These are phyloP conservation scores for Thymelicus lineola DNA, from an alignment of 2,888 invertebrate genomes.

Conservation along the genomic window DNA sequence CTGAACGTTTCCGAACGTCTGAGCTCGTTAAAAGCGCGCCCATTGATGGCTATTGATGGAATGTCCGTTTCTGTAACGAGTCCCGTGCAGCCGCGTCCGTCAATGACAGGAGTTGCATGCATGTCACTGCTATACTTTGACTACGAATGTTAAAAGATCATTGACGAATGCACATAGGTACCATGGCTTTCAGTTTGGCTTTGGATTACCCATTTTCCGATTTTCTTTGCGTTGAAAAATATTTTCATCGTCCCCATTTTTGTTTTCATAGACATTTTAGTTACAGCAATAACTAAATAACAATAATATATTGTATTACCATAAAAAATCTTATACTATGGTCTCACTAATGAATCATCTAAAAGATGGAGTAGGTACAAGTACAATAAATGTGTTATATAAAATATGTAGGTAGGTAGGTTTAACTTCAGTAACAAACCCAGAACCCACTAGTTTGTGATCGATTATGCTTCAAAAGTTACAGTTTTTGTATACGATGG, in stretches of 20 bases:
- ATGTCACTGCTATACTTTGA: constrained; percentile 43
- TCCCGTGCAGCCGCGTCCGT: constrained; percentile 62
- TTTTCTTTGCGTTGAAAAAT: not conserved
- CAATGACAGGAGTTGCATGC: constrained; percentile 61
- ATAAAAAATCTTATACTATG: too few relatives aligned
- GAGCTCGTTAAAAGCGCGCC: constrained; percentile 60
- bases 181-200: not conserved
- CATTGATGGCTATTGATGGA: constrained; percentile 59
- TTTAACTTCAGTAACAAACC: constrained; percentile 8
- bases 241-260: too few relatives aligned
- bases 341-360: too few relatives aligned
- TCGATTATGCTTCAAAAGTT: constrained; percentile 53
- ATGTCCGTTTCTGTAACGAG: constrained; percentile 60
- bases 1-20: constrained; percentile 51
- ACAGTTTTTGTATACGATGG: constrained; percentile 39
- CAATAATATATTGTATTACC: too few relatives aligned
- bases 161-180: not conserved
- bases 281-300: too few relatives aligned
- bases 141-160: constrained; percentile 23
- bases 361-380: too few relatives aligned
- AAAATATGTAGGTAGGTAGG: not conserved
- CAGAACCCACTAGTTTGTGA: constrained; percentile 46
- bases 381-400: not conserved
- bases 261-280: too few relatives aligned
- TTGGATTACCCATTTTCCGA: not conserved